Evolutionary conservation across 2,113 vertebrate species (phyloP), one percentile per base, ranked within the genome.

Genomic region (Mustelus asterias): DNA sequence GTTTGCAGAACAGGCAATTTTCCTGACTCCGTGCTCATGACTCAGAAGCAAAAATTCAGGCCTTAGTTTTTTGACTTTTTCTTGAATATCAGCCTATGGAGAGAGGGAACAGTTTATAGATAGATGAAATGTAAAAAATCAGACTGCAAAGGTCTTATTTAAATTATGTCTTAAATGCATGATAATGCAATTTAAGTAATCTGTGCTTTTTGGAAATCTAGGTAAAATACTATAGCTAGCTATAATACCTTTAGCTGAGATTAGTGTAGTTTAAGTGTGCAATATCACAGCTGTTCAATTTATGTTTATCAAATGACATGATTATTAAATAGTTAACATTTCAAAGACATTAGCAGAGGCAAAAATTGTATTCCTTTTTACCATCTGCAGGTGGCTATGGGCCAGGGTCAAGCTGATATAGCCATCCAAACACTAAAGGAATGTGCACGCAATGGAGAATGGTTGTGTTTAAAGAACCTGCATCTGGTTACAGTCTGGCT

Each of bases 381-480:
- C 93, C 60, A 94, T 67, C 97, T 97, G 22, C 96, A 99, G 99
- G 98, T 99, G 97, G 99, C 99, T 29, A 99, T 99, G 99, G 99
- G 99, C 96, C 99, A 99, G 97, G 99, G 99, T 96, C 99, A 99
- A 97, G 98, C 99, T 96, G 99, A 99, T 92, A 96, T 99, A 96
- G 99, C 99, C 94, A 97, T 99, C 97, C 98, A 98, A 0, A 97
- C 98, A 94, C 97, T 99, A 95, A 98, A 97, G 96, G 98, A 99
- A 96, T 99, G 98, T 96, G 98, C 98, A 44, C 96, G 88, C 29
- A 98, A 97, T 54, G 99, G 99, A 97, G 98, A 99, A 95, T 99
- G 99, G 99, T 98, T 99, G 67, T 99, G 99, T 96, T 98, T 99
- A 96, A 99, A 99, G 97, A 99, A 99, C 96, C 97, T 99, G 96